Percentiles rank a stretch among this genome's conserved stretches.
Conservation (phyloP, 2,888 invertebrate genomes). For the Sphinx pinastri region DNA sequence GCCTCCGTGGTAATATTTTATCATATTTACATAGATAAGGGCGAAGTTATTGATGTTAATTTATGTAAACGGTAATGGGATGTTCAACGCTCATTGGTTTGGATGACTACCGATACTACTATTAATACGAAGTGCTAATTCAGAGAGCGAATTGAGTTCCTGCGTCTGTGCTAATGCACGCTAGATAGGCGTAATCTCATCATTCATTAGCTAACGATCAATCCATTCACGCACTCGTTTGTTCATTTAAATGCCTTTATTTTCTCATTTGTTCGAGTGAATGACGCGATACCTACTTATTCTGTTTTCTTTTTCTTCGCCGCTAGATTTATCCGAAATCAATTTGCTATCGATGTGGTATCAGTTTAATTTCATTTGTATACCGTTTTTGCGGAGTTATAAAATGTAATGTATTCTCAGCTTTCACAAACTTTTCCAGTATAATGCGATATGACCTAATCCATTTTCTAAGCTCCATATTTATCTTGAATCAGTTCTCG, state of each 20-base stretch:
- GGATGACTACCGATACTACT: conserved; percentile 11
- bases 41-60: conserved; percentile 23
- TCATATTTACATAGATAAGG: conserved; percentile 24
- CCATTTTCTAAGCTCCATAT: not conserved
- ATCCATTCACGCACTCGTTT: not conserved
- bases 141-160: conserved; percentile 2
- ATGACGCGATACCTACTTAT: not conserved
- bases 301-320: conserved; percentile 7
- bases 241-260: conserved; percentile 11
- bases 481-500: not conserved
- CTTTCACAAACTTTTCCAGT: not conserved
- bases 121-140: conserved; percentile 10
- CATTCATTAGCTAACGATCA: conserved; percentile 17
- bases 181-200: conserved; percentile 9
- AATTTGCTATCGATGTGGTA: not conserved
- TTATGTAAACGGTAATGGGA: conserved; percentile 24
- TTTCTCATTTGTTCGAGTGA: conserved; percentile 1
- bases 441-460: not conserved
- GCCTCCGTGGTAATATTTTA: conserved; percentile 8
- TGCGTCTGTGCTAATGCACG: conserved; percentile 20
- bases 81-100: conserved; percentile 17
- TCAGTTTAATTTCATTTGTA: not conserved
- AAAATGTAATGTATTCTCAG: not conserved
- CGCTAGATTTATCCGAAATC: not conserved
- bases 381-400: too few species aligned